Evolutionary conservation across 2,797 vertebrate genomes (phyloP).

Genomic region (Amblyopsis hoosieri): DNA sequence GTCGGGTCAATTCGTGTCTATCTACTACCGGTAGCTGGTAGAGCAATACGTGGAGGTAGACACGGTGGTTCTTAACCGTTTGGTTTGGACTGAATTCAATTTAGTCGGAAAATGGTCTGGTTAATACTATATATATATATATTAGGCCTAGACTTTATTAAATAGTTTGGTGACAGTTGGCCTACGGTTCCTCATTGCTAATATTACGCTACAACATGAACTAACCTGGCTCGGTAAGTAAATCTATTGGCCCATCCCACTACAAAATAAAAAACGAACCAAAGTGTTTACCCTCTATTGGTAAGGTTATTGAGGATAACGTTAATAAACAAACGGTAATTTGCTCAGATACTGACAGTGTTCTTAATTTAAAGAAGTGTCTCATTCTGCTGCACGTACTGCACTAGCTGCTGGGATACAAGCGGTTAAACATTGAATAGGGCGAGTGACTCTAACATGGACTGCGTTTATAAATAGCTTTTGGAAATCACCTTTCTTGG

Average conservation of each 20-base stretch:
- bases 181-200: not conserved
- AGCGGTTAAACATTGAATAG: conserved; percentile 30
- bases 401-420: not conserved
- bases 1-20: no score
- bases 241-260: not conserved
- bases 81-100: no score
- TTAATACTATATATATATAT: no score
- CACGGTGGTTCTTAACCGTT: no score
- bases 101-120: no score
- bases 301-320: not conserved
- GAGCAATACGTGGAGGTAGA: no score
- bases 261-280: no score
- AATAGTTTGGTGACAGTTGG: no score
- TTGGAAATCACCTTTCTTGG: conserved; percentile 20
- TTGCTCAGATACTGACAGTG: not conserved
- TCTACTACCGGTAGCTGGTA: no score
- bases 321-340: conserved; percentile 1
- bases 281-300: no score
- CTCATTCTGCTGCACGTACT: not conserved
- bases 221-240: not conserved
- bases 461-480: conserved; percentile 54
- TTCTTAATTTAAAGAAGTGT: no score
- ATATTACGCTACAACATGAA: not conserved
- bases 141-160: no score
- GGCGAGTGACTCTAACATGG: conserved; percentile 30